Conservation (phyloP, 2,113 vertebrate species). For the Callorhinus ursinus region DNA sequence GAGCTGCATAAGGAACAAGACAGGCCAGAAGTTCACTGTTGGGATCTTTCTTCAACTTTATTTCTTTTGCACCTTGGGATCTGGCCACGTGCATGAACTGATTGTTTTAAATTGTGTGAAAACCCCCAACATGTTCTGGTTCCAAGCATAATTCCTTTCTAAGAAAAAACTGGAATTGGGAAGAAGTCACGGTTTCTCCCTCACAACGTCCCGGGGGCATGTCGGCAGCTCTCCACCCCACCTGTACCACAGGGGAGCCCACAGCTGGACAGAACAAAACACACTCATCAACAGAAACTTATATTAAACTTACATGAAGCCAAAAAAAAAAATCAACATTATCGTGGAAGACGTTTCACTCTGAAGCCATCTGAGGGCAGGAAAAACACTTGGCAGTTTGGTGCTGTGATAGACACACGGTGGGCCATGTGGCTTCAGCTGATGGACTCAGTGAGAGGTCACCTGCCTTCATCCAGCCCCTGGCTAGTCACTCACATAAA, state of each 20-base stretch:
- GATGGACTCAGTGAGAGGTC: neutral
- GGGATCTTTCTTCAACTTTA: neutral
- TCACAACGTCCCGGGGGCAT: accelerated
- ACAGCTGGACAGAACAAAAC: neutral
- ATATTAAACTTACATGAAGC: neutral
- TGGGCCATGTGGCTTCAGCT: neutral
- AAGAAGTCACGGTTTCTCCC: neutral
- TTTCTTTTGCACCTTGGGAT: neutral
- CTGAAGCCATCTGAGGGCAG: conserved; percentile 11
- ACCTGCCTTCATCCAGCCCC: neutral
- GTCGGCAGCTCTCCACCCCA: neutral
- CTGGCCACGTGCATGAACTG: neutral
- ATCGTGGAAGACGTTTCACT: neutral
- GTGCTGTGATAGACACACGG: neutral
- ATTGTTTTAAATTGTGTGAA: neutral
- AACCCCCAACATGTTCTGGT: neutral
- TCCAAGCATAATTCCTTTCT: conserved; percentile 6
- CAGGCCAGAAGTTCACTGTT: neutral
- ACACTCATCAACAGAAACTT: neutral
- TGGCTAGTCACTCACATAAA: neutral
- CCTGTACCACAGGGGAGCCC: neutral
- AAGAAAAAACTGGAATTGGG: neutral
- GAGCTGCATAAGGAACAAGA: neutral
- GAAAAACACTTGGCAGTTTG: neutral
- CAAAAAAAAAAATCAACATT: neutral